Base-by-base conservation (phyloP, 2,888 invertebrate genomes). In the Baccha elongata region DNA sequence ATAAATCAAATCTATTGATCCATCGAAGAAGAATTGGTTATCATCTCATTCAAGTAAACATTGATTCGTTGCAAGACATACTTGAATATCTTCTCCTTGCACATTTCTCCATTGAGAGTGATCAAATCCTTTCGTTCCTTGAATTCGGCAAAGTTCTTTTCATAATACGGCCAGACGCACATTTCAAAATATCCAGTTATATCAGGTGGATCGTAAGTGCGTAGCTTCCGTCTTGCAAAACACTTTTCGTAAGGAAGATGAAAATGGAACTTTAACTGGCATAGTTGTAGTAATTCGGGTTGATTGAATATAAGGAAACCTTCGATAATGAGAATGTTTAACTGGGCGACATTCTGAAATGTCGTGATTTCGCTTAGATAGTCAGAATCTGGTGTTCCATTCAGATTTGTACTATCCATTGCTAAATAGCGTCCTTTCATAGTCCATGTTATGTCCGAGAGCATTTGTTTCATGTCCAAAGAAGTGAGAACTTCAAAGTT, bases 141-240 rank as follows among this genome's bases (percentile, higher is more conserved):
- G 65, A 89, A 89, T 86, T 93, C 92, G 19, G 89, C 86, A 40
- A 92, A 89, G 86, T 94, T 93, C 86, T 91, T 91, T 72, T 93
- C 87, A 88, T 97, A 96, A 94, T n/a, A 86, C 8, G 98, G 98
- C 98, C 98, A 98, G n/a, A 96, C 97, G 88, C 95, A 94, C 85
- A 91, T 91, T 48, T 98, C 96, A 91, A 98, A 98, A 91, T 98
- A 98, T 0, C 97, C 96, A 0, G 93, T 94, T 1, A 95, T 88
- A 81, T 98, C 98, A 0, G 98, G 95, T 17, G 98, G 98, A 64
- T 95, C 93, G 89, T 98, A 98, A n/a, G 91, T 89, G 35, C 96
- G 91, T 19, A 86, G 86, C 32, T 89, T 88, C 79, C 97, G 92
- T 19, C 97, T 92, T 29, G 91, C 86, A 85, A 90, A 91, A 87